Base-by-base conservation (phyloP, 2,113 vertebrate species). In the Ibidorhyncha struthersii region DNA sequence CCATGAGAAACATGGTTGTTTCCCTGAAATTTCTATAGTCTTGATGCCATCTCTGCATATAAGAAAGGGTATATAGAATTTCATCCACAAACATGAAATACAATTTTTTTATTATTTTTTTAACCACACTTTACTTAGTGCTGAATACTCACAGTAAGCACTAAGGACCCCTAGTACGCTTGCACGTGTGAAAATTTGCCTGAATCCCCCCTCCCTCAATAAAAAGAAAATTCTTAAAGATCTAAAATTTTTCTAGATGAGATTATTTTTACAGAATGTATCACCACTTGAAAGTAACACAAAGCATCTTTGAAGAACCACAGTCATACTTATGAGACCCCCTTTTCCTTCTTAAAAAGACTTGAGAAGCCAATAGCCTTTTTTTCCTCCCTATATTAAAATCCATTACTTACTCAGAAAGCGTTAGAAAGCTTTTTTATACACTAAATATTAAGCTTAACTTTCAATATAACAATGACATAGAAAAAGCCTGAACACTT, bases 21-120 rank as follows among this genome's bases (percentile, higher is more conserved):
- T 99, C 99, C 50, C 99, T 98, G 97, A 99, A 99, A 90, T 98
- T 99, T 97, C 98, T 98, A 97, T 99, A 99, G 91, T 99, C 99
- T 95, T 98, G 99, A 97, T 99, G 99, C 99, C 99, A 99, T 71
- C 98, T 99, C 99, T 99, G 97, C 79, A 96, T 79, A 82, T 61
- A 71, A 98, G 71, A 97, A 96, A 86, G 36, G 34, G 59, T 80
- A 95, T 66, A 91, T 0, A 92, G 41, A 80, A 93, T 77, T 85
- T 94, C 32, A 96, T 93, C 76, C 56, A 92, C 41, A 93, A 82
- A 72, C n/a, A 81, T 52, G 11, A 91, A 86, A 88, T 70, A 29
- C 10, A n/a, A 12, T 30, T 59, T 16, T 13, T 77, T n/a, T n/a
- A n/a, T n/a, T 78, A 32, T 4, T 40, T 55, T 76, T 36, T 76